Percentiles rank a stretch among this genome's conserved stretches.
Conservation (phyloP, 2,113 vertebrate genomes). For the Neofelis nebulosa region DNA sequence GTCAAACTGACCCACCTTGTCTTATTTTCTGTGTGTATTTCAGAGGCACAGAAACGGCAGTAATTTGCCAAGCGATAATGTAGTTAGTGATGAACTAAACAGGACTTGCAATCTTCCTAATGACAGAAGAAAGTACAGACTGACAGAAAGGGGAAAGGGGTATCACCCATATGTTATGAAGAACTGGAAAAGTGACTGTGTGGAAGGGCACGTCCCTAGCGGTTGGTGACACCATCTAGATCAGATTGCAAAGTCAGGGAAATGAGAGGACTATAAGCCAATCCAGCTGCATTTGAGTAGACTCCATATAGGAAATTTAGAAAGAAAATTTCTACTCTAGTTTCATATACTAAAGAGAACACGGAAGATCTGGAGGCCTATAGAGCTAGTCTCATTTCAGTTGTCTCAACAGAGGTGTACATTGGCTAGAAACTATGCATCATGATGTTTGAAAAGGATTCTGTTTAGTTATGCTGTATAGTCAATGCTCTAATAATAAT, state of each 20-base stretch:
- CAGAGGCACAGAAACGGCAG: neutral
- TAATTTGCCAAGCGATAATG: constrained; percentile 13
- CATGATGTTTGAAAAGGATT: neutral
- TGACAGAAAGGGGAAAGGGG: neutral
- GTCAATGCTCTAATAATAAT: neutral
- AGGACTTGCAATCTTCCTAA: neutral
- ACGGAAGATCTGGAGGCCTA: neutral
- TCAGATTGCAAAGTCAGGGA: neutral
- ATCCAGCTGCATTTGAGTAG: neutral
- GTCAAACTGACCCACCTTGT: constrained; percentile 54
- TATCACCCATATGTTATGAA: neutral
- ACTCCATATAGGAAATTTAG: neutral
- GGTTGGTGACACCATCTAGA: neutral
- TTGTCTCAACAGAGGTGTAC: neutral
- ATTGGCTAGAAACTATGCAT: neutral
- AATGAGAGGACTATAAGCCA: neutral
- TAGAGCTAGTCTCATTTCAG: neutral
- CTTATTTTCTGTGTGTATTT: constrained; percentile 47
- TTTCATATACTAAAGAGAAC: neutral
- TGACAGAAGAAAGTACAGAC: neutral
- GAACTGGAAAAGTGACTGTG: neutral
- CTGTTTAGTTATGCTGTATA: neutral
- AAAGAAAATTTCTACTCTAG: neutral
- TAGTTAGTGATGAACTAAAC: neutral
- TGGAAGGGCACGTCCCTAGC: neutral